A percentile compares a stretch with the other conserved stretches of the same genome.
Evolutionary conservation across 2,113 vertebrate genomes (phyloP).

Genomic region (Sminthopsis crassicaudata): DNA sequence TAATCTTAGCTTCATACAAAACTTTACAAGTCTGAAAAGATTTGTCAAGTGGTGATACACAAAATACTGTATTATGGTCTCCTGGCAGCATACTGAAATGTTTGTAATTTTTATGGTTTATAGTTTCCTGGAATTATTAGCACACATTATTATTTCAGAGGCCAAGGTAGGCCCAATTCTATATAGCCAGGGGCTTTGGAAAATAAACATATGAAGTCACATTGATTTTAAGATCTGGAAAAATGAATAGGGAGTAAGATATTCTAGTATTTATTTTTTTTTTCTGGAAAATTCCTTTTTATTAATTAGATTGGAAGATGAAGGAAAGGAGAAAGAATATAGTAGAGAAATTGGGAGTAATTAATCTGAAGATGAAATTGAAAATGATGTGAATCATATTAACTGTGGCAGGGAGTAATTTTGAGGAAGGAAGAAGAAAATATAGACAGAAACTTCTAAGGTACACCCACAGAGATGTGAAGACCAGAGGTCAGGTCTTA

Average conservation of each 20-base stretch:
- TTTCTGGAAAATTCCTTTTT: slow-evolving; percentile 67
- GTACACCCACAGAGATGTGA: slow-evolving; percentile 7
- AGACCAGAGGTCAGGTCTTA: slow-evolving; percentile 34
- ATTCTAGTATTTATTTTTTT: slow-evolving; percentile 65
- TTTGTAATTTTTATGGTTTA: slow-evolving; percentile 74
- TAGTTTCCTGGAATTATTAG: slow-evolving; percentile 67
- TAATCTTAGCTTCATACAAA: slow-evolving; percentile 68
- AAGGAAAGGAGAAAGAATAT: slow-evolving; percentile 69
- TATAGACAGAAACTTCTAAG: slow-evolving; percentile 42
- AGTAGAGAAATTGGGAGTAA: slow-evolving; percentile 67
- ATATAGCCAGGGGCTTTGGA: slow-evolving; percentile 59
- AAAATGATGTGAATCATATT: slow-evolving; percentile 60
- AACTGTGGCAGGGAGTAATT: slow-evolving; percentile 69
- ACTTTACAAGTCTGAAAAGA: slow-evolving; percentile 60
- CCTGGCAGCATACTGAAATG: slow-evolving; percentile 61
- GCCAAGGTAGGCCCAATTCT: slow-evolving; percentile 62
- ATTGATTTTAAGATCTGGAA: slow-evolving; percentile 68
- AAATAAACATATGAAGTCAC: slow-evolving; percentile 71
- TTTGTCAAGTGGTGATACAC: slow-evolving; percentile 57
- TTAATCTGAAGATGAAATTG: slow-evolving; percentile 61
- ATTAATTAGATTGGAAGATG: slow-evolving; percentile 70
- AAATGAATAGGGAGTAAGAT: slow-evolving; percentile 64
- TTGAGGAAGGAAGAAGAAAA: slow-evolving; percentile 61
- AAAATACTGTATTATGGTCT: slow-evolving; percentile 64
- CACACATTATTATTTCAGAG: slow-evolving; percentile 70